Evolutionary conservation across 1,140 invertebrate species (phyloP).

Genomic region (Caenorhabditis tropicalis): DNA sequence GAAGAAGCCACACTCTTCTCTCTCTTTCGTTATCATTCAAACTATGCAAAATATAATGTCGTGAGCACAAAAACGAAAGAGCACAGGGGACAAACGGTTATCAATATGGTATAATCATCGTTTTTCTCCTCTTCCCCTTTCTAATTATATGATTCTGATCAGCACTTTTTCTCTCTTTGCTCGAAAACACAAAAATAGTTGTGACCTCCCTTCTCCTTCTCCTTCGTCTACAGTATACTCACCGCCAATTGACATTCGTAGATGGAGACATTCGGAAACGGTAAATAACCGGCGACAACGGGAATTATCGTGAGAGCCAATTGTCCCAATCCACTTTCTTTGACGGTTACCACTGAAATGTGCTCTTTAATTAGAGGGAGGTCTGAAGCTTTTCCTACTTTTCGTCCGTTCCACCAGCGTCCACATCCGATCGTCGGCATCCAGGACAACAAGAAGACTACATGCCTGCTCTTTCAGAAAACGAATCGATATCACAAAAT

Average conservation of each 20-base stretch:
- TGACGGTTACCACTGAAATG: constrained; percentile 52
- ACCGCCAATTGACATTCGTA: constrained; percentile 57
- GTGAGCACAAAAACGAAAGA: not conserved
- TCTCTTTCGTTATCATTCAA: not conserved
- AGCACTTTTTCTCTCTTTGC: not conserved
- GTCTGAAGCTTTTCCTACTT: not conserved
- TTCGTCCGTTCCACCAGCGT: constrained; percentile 46
- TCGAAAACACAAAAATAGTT: too few species aligned
- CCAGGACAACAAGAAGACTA: constrained; percentile 34
- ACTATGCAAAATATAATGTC: not conserved
- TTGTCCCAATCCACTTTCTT: constrained; percentile 69
- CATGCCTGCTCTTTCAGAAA: constrained; percentile 50
- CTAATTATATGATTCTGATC: not conserved
- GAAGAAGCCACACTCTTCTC: not conserved
- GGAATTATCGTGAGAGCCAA: constrained; percentile 64
- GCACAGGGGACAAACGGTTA: not conserved
- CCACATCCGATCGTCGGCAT: constrained; percentile 48
- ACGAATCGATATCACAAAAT: constrained; percentile 68
- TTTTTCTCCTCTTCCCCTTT: not conserved
- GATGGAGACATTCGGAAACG: constrained; percentile 64
- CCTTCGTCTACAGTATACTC: not conserved
- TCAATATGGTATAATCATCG: constrained; percentile 14
- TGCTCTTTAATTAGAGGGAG: not conserved
- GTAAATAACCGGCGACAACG: constrained; percentile 66
- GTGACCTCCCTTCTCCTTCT: not conserved